Percentiles rank a stretch among this genome's conserved stretches.
Evolutionary conservation across 37 sponge, comb jelly and placozoan species (phyloP).

Genomic region (Spongilla lacustris): DNA sequence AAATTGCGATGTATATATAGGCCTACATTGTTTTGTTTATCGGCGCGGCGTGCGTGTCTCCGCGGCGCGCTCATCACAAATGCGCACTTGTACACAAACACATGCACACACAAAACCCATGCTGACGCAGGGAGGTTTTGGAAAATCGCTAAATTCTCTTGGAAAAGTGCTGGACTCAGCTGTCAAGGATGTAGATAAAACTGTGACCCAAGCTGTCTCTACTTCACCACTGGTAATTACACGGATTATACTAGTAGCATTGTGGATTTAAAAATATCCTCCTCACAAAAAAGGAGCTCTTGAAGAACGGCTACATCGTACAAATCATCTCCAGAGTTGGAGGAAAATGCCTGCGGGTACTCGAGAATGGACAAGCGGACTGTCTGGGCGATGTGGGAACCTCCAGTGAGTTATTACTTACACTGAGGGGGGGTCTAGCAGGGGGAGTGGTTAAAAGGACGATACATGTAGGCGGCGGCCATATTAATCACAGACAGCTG

Average conservation of each 20-base stretch:
- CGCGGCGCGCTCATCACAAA: no score
- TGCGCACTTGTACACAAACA: no score
- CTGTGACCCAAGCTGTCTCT: constrained; percentile 5
- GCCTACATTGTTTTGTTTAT: no score
- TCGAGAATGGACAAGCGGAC: constrained; percentile 60
- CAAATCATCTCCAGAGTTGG: constrained; percentile 27
- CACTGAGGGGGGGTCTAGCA: no score
- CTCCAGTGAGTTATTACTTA: constrained; percentile 25
- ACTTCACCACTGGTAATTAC: not conserved
- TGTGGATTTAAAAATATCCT: not conserved
- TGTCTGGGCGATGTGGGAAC: constrained; percentile 43
- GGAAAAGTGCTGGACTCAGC: constrained; percentile 21
- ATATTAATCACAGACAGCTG: no score
- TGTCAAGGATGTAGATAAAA: constrained; percentile 36
- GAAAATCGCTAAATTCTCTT: constrained; percentile 2
- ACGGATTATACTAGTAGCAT: not conserved
- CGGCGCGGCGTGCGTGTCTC: no score
- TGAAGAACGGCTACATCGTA: constrained; percentile 44
- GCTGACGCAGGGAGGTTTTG: no score
- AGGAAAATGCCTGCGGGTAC: constrained; percentile 34
- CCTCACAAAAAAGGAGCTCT: constrained; percentile 2
- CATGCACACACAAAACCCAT: not conserved
- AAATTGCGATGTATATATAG: no score
- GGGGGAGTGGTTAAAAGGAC: no score
- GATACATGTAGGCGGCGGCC: no score